Base-by-base conservation (phyloP, 2,113 vertebrate genomes). In the Pseudopodoces humilis region DNA sequence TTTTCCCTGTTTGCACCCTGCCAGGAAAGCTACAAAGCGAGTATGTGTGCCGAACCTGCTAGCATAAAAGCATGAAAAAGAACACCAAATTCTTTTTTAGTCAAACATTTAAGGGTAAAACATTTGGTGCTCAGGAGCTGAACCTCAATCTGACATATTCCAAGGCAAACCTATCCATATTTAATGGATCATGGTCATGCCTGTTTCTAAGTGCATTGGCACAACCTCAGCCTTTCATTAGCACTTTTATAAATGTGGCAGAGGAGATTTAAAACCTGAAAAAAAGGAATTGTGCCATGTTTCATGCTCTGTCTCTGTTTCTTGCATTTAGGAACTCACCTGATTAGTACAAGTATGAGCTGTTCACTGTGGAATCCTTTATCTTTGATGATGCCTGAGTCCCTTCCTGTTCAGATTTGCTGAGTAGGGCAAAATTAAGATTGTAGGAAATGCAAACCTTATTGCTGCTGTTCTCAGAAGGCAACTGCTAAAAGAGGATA, bases 381-480 rank as follows among this genome's bases (percentile, higher is more conserved):
- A 76, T 95, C 75, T 92, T 92, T 67, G 44, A 59, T 82, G 71
- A 33, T 93, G 64, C 90, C 68, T 13, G 30, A 64, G 46, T 88
- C 83, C 35, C 30, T 91, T 95, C 71, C 94, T 95, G 81, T 95
- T 95, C 52, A 8, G 93, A 92, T 93, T 96, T 95, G 94, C 95
- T 76, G 83, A 97, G 71, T 46, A 77, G 20, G 28, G 78, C 20
- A 27, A 94, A 96, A 95, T 53, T 47, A 72, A 87, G 82, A 83
- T 39, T 80, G 74, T 91, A 70, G 71, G 74, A 65, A 86, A 44
- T 95, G 60, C 58, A 82, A 96, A 67, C 41, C 31, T 68, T 83
- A 59, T 37, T 88, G 70, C 60, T 94, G 55, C 69, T 92, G 52
- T 86, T 90, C 83, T 93, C 92, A 94, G 56, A 94, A 93, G 92